Evolutionary conservation across 2,113 vertebrate species (phyloP).

Genomic region (Xiphophorus maculatus): DNA sequence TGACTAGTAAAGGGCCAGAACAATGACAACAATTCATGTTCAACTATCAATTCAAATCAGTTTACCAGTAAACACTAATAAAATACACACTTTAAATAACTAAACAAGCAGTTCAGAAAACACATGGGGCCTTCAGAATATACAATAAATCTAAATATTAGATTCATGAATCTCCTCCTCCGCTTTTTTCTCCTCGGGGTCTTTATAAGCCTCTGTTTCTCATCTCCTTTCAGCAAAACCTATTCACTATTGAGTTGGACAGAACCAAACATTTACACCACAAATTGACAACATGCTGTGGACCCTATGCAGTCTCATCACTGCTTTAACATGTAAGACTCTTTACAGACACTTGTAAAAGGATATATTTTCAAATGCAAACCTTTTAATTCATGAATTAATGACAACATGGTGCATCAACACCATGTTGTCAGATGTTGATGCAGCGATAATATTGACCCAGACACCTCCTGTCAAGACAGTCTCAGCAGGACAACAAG

Average conservation of each 20-base stretch:
- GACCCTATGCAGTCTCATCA: constrained; percentile 59
- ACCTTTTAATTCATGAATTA: background rate
- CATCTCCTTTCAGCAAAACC: constrained; percentile 24
- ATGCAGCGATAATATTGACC: constrained; percentile 32
- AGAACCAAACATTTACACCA: background rate
- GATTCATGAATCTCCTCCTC: constrained; percentile 10
- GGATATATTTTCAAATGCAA: background rate
- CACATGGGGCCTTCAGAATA: too few species aligned
- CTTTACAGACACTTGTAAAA: too few species aligned
- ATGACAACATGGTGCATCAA: too few species aligned
- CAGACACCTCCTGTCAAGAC: constrained; percentile 33
- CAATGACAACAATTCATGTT: too few species aligned
- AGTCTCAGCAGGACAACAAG: constrained; percentile 38
- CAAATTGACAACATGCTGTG: constrained; percentile 66
- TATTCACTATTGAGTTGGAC: background rate
- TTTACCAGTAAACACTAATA: too few species aligned
- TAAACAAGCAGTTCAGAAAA: too few species aligned
- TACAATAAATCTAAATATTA: too few species aligned
- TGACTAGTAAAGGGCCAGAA: too few species aligned
- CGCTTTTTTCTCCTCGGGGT: constrained; percentile 28
- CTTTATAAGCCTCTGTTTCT: constrained; percentile 10
- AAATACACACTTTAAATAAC: too few species aligned
- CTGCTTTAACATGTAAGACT: constrained; percentile 45
- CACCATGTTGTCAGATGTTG: constrained; percentile 27
- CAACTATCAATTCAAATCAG: too few species aligned